A percentile compares a stretch with the other conserved stretches of the same genome.
phyloP scores from a whole-genome alignment of 30 jellyfish, hydroid and myxozoan genomes.

The Chrysaora quinquecirrha region DNA sequence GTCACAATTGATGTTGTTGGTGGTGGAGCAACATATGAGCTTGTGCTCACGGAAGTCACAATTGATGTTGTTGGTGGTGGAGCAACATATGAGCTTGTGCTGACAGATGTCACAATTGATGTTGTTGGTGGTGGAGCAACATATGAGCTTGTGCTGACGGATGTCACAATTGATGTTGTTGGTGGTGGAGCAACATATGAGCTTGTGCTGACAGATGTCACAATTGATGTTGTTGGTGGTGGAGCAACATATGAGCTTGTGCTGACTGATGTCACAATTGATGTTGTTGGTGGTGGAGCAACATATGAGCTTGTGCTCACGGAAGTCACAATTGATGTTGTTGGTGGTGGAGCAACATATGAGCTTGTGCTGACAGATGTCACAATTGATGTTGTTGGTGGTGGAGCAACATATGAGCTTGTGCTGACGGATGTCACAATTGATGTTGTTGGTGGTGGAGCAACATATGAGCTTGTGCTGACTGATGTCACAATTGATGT shows the following conservation, averaged over 20 bases:
- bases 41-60: neutral
- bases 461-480: conserved; percentile 8
- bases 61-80: conserved; percentile 27
- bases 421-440: neutral
- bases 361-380: neutral
- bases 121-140: conserved; percentile 1
- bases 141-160: conserved; percentile 2
- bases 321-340: conserved; percentile 10
- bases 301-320: neutral
- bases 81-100: neutral
- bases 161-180: conserved; percentile 1
- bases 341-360: conserved; percentile 13
- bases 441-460: conserved; percentile 1
- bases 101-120: neutral
- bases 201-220: neutral
- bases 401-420: neutral
- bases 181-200: conserved; percentile 7
- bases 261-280: conserved; percentile 2
- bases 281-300: neutral
- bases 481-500: neutral
- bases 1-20: conserved; percentile 9
- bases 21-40: conserved; percentile 6
- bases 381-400: conserved; percentile 23
- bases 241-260: neutral
- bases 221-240: conserved; percentile 1